phyloP scores from a whole-genome alignment of 2,888 invertebrate species.

The Itoplectis maculator region DNA sequence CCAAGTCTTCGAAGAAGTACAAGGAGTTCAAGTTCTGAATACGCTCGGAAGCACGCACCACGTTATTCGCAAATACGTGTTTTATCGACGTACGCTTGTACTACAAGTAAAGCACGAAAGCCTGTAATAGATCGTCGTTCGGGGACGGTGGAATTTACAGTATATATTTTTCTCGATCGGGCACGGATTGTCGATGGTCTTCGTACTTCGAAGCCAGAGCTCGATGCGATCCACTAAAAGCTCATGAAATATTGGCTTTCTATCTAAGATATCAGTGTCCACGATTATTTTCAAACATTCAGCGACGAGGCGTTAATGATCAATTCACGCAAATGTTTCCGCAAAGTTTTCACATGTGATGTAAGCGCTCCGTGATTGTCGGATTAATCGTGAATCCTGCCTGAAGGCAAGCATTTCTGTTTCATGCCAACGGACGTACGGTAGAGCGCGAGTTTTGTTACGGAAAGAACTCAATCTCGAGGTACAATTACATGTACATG shows the following conservation, averaged over 20 bases:
- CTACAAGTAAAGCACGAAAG: background rate
- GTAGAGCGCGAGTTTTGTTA: constrained; percentile 1
- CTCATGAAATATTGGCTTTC: background rate
- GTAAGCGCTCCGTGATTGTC: background rate
- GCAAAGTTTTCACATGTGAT: constrained; percentile 4
- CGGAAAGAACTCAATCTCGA: background rate
- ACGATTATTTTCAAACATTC: background rate
- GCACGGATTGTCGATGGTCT: background rate
- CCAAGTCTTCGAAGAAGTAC: constrained; percentile 97
- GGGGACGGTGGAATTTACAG: background rate
- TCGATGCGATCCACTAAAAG: background rate
- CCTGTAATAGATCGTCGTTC: background rate
- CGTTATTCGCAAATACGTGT: background rate
- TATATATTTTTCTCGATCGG: background rate
- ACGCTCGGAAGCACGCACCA: background rate
- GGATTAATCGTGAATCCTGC: background rate
- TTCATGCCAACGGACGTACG: constrained; percentile 2
- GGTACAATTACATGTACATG: constrained; percentile 14
- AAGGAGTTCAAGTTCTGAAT: constrained; percentile 98
- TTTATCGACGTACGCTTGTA: background rate
- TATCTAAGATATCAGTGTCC: background rate
- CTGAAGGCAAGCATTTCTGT: background rate
- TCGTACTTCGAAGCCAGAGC: background rate
- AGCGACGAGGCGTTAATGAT: background rate
- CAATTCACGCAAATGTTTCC: background rate